Conservation (phyloP, 2,113 vertebrate species). For the Australoheros scitulus region DNA sequence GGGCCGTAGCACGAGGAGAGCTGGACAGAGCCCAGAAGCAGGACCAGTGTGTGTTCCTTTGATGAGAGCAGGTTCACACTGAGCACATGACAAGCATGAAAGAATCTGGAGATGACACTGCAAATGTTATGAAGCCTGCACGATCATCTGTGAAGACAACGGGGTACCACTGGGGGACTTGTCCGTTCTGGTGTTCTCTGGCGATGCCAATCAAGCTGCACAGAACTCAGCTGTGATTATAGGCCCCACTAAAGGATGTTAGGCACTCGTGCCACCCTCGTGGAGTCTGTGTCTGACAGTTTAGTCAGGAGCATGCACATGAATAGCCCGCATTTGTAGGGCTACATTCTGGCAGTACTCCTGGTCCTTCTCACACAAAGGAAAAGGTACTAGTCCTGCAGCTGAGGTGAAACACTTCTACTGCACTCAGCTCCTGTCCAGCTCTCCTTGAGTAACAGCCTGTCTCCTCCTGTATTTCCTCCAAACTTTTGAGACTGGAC, state of each 20-base stretch:
- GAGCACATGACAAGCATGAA: neutral
- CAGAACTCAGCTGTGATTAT: neutral
- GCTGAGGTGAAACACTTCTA: neutral
- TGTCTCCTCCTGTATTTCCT: neutral
- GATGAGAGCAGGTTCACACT: neutral
- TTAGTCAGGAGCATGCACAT: neutral
- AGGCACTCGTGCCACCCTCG: neutral
- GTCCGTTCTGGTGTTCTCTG: neutral
- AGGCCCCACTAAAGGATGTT: neutral
- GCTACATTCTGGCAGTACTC: accelerated
- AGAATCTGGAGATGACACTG: neutral
- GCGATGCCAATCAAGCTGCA: neutral
- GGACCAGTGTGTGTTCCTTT: neutral
- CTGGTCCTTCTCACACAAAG: accelerated
- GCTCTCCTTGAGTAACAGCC: neutral
- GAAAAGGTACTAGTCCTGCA: neutral
- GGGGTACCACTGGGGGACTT: neutral
- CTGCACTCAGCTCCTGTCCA: neutral
- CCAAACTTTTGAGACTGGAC: neutral
- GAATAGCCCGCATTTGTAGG: neutral
- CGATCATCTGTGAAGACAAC: neutral
- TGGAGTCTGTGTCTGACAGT: neutral
- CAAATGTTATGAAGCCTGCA: neutral
- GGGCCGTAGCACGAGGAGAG: neutral
- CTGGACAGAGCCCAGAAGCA: neutral